Base-by-base conservation (phyloP, 2,113 vertebrate species). In the Struthio camelus region DNA sequence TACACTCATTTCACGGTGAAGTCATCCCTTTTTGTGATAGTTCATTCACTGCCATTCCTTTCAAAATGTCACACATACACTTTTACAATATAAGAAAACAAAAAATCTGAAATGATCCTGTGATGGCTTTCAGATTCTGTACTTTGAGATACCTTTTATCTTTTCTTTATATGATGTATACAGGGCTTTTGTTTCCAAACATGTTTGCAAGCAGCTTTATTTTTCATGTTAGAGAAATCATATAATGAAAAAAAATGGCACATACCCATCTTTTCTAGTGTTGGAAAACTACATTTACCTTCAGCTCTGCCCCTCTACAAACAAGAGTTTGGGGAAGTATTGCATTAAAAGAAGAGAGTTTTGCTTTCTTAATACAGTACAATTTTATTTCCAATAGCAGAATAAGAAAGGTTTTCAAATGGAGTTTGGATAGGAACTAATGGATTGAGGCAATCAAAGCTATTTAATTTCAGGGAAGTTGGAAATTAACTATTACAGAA, bases 11-110 rank as follows among this genome's bases (percentile, higher is more conserved):
- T 91, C 66, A 87, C 15, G 38, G 66, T 92, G 83, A 95, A 96
- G 70, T 94, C 62, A 92, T 96, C 93, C 80, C 92, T 95, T 96
- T 96, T 86, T 96, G 75, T 96, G 78, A 80, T 95, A 87, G 94
- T 96, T 97, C 72, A 91, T 96, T 94, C 70, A 53, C 51, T 93
- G 73, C 84, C 69, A 92, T 96, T 95, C 91, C 95, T 96, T 71
- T 93, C 94, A 85, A 95, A 97, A 92, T 95, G 78, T 97, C 92
- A 97, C 61, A 73, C 64, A 53, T 82, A 76, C 10, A 61, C 78
- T 70, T 85, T 87, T 84, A 92, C 95, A 97, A 59, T 58, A 89
- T 10, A 94, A 80, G 78, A 82, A 94, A 94, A 91, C 89, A 93
- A 86, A 94, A 96, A 73, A 50, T 16, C 53, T 83, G 69, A 91